Base-by-base conservation (phyloP, 23 tunicate species). In the Halocynthia roretzi region DNA sequence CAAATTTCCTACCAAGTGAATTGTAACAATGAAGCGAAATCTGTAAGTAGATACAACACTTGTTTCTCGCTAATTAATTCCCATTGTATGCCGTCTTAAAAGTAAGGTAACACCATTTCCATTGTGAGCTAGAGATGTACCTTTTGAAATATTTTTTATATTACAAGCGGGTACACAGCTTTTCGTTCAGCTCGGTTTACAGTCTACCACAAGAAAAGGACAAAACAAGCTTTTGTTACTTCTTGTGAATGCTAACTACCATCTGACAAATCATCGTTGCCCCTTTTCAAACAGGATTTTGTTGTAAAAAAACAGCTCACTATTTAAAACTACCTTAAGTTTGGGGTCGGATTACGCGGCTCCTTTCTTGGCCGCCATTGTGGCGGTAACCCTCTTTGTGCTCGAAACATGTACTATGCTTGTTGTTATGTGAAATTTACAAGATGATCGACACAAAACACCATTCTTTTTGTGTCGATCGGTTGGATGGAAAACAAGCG, bases 371-470 rank as follows among this genome's bases (percentile, higher is more conserved):
- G 31, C 56, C 31, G 55, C 78, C 56, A 54, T 74, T 74, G 78
- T 74, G 10, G 14, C 18, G 50, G 22, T 12, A 53, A 52, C 64
- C 12, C 78, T 12, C 56, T 52, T 74, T 74, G 78, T 74, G 44
- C 20, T 20, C 50, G 56, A 54, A 2, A 21, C 78, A 54, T 74
- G 78, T 74, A 74, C 55, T 62, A 54, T 74, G 78, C 78, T 74
- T 74, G 78, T 74, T 44, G 55, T 64, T 9, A 64, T 74, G 78
- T 64, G 78, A 54, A 74, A 31, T 64, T 74, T 74, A 74, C 78
- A 74, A 50, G 64, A 74, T 6, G 56, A 54, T 54, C 78, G 78
- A 74, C 78, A 74, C 56, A 20, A 74, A 74, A 74, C 78, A 74
- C 78, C 78, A 65, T 40, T 31, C 44, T 31, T 31, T 31, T 31